These are phyloP conservation scores for Thymallus thymallus DNA, from an alignment of 2,113 vertebrate genomes.

Conservation along the genomic window DNA sequence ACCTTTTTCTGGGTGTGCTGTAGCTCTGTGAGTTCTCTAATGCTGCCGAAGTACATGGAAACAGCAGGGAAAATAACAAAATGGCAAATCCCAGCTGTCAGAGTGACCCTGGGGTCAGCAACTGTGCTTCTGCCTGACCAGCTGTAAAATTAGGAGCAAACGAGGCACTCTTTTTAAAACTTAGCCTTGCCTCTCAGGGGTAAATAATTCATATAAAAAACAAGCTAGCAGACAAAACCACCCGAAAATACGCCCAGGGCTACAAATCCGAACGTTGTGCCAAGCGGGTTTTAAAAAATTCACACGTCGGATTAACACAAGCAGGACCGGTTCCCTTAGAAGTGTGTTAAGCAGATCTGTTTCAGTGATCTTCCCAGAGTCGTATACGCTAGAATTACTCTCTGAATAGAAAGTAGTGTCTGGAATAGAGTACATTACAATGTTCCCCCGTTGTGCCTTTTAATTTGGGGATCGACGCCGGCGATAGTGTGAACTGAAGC, in stretches of 20 bases:
- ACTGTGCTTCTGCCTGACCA: constrained; percentile 70
- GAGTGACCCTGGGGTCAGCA: constrained; percentile 68
- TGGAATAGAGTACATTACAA: constrained; percentile 16
- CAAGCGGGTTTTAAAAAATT: constrained; percentile 56
- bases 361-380: constrained; percentile 25
- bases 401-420: constrained; percentile 24
- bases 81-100: constrained; percentile 65
- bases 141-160: constrained; percentile 75
- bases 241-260: constrained; percentile 60
- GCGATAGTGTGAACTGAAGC: constrained; percentile 41
- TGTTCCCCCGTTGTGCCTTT: constrained; percentile 18
- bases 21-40: not conserved
- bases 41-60: constrained; percentile 23
- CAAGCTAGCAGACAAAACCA: constrained; percentile 55
- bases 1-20: constrained; percentile 46
- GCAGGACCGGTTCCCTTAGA: constrained; percentile 45
- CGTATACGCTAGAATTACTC: constrained; percentile 8
- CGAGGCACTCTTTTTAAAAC: constrained; percentile 36
- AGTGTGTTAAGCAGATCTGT: constrained; percentile 35
- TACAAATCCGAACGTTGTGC: constrained; percentile 55
- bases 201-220: constrained; percentile 76
- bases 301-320: constrained; percentile 29
- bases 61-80: constrained; percentile 34
- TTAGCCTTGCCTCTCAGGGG: constrained; percentile 52
- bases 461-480: constrained; percentile 25